Percentiles rank a stretch among this genome's conserved stretches.
Conservation (phyloP, 2,888 invertebrate species). For the Chironomus riparius region DNA sequence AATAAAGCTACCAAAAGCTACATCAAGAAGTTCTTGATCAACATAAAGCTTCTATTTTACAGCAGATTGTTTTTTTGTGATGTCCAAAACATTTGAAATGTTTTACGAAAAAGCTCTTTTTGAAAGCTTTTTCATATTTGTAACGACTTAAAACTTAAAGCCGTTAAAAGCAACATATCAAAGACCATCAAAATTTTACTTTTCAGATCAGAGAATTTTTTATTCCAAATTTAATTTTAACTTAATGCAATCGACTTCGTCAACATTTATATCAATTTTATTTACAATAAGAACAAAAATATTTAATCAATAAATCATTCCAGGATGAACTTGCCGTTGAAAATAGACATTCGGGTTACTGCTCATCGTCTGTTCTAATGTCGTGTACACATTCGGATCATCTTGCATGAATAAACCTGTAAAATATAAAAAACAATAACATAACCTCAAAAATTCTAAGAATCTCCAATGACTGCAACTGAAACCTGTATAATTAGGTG, state of each 20-base stretch:
- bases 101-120: too few species aligned
- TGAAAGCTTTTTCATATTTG: too few species aligned
- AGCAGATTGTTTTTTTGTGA: too few species aligned
- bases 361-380: constrained; percentile 74
- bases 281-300: background rate
- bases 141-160: too few species aligned
- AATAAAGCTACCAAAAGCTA: too few species aligned
- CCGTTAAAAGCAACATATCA: background rate
- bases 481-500: constrained; percentile 34
- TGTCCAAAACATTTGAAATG: too few species aligned
- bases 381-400: constrained; percentile 77
- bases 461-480: background rate
- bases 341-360: constrained; percentile 87
- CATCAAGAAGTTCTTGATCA: too few species aligned
- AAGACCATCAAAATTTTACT: background rate
- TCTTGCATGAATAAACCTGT: constrained; percentile 70
- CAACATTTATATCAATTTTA: background rate
- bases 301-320: constrained; percentile 72
- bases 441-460: background rate
- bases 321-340: constrained; percentile 75
- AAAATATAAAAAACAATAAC: constrained; percentile 30
- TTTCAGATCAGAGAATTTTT: background rate
- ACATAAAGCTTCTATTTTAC: too few species aligned
- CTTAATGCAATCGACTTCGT: background rate
- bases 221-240: background rate